Conservation (phyloP, 2,888 invertebrate genomes). For the Melipona bicolor region DNA sequence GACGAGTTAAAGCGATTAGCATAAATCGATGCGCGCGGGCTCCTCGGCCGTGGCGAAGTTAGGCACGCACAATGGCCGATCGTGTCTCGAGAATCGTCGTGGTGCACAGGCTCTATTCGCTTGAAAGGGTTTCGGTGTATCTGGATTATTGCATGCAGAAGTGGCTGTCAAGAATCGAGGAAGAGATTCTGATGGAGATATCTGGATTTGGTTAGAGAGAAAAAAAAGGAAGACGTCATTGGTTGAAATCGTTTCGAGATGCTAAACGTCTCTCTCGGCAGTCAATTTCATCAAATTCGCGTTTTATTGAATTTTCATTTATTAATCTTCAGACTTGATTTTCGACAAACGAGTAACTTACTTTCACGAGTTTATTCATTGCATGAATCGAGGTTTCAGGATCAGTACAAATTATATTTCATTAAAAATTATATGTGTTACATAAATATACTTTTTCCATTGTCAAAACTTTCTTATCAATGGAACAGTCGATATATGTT, state of each 20-base stretch:
- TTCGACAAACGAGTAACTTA: too few relatives aligned
- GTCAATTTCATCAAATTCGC: too few relatives aligned
- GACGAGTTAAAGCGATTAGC: slow-evolving; percentile 67
- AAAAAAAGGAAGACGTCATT: background rate
- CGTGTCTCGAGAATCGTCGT: slow-evolving; percentile 16
- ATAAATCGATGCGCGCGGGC: slow-evolving; percentile 64
- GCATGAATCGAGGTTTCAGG: too few relatives aligned
- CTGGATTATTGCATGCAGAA: background rate
- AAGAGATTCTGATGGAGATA: background rate
- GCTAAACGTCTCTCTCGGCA: too few relatives aligned
- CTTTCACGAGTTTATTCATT: too few relatives aligned
- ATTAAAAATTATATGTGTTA: too few relatives aligned
- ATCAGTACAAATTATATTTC: too few relatives aligned
- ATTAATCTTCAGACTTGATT: too few relatives aligned
- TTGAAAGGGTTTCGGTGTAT: slow-evolving; percentile 15
- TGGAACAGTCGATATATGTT: too few relatives aligned
- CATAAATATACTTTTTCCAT: too few relatives aligned
- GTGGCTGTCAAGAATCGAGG: background rate
- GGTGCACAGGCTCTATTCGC: background rate
- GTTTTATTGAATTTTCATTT: too few relatives aligned
- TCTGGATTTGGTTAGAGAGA: background rate
- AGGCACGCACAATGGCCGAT: slow-evolving; percentile 48
- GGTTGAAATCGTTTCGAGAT: background rate
- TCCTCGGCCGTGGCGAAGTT: slow-evolving; percentile 33
- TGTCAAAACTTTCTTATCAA: too few relatives aligned